These are phyloP conservation scores for Lethrus apterus DNA, from an alignment of 1,140 invertebrate species.

Conservation along the genomic window DNA sequence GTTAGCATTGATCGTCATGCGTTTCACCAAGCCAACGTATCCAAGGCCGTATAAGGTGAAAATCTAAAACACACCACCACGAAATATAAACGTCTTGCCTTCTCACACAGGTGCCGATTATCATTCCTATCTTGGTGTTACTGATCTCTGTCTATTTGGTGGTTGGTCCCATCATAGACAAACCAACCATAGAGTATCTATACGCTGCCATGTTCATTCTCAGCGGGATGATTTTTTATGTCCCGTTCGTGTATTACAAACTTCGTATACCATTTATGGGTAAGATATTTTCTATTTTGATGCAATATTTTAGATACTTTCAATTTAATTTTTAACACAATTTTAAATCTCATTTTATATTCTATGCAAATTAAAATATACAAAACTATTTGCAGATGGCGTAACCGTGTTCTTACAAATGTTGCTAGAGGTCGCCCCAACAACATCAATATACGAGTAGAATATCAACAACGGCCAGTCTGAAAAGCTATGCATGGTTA, in stretches of 20 bases:
- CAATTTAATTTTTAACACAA: too few species aligned
- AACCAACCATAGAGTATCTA: slow-evolving; percentile 83
- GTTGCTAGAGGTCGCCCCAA: slow-evolving; percentile 84
- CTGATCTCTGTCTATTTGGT: slow-evolving; percentile 86
- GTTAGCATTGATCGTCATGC: slow-evolving; percentile 80
- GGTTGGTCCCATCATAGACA: slow-evolving; percentile 85
- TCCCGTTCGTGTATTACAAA: slow-evolving; percentile 88
- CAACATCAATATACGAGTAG: slow-evolving; percentile 65
- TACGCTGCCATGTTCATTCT: slow-evolving; percentile 86
- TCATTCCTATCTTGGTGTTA: slow-evolving; percentile 83
- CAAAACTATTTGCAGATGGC: slow-evolving; percentile 67
- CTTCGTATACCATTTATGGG: slow-evolving; percentile 75
- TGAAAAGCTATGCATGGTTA: too few species aligned
- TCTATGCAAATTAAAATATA: too few species aligned
- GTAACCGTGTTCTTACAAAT: slow-evolving; percentile 86
- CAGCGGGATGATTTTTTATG: slow-evolving; percentile 81
- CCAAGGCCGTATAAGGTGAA: slow-evolving; percentile 76
- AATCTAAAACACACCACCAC: slow-evolving; percentile 1
- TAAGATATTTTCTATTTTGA: slow-evolving; percentile 42
- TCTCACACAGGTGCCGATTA: slow-evolving; percentile 67
- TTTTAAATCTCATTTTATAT: too few species aligned
- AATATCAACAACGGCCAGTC: slow-evolving; percentile 26
- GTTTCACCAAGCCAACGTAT: slow-evolving; percentile 79
- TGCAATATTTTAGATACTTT: too few species aligned
- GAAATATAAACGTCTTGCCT: neutral